Conservation (phyloP, 2,797 vertebrate species). For the Siniperca obscura region DNA sequence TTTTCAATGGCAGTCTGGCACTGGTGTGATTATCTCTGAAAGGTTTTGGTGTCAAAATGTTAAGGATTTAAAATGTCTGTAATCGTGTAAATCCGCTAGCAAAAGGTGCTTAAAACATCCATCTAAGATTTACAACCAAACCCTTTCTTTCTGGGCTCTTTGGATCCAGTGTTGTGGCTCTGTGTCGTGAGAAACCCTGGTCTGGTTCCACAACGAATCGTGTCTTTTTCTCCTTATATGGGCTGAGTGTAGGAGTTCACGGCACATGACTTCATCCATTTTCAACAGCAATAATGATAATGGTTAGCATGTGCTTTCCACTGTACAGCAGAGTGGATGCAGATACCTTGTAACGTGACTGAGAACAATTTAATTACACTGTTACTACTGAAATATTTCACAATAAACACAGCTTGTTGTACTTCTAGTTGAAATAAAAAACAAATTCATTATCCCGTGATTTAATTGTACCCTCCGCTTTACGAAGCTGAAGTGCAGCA, state of each 20-base stretch:
- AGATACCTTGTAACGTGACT: slow-evolving; percentile 45
- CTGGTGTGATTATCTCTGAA: slow-evolving; percentile 15
- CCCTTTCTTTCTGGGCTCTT: slow-evolving; percentile 5
- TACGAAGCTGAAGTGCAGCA: background rate
- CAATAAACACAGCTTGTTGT: slow-evolving; percentile 39
- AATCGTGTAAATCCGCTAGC: background rate
- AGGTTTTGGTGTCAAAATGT: background rate
- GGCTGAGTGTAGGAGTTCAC: slow-evolving; percentile 43
- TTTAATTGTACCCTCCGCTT: slow-evolving; percentile 4
- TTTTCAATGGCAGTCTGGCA: slow-evolving; percentile 2
- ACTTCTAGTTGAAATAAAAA: slow-evolving; percentile 22
- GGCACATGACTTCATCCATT: slow-evolving; percentile 72
- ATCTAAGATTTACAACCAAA: background rate
- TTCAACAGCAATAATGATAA: slow-evolving; percentile 63
- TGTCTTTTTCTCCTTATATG: slow-evolving; percentile 70
- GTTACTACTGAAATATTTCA: slow-evolving; percentile 42
- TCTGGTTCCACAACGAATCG: slow-evolving; percentile 36
- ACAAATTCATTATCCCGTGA: slow-evolving; percentile 4
- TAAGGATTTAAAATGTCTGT: background rate
- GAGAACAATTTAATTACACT: slow-evolving; percentile 37
- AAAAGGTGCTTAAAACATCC: background rate
- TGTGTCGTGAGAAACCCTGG: slow-evolving; percentile 52
- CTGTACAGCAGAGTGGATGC: slow-evolving; percentile 52
- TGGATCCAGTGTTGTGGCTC: slow-evolving; percentile 30
- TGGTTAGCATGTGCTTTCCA: slow-evolving; percentile 70